Conservation (phyloP, 2,797 vertebrate species). For the Leuciscus waleckii region DNA sequence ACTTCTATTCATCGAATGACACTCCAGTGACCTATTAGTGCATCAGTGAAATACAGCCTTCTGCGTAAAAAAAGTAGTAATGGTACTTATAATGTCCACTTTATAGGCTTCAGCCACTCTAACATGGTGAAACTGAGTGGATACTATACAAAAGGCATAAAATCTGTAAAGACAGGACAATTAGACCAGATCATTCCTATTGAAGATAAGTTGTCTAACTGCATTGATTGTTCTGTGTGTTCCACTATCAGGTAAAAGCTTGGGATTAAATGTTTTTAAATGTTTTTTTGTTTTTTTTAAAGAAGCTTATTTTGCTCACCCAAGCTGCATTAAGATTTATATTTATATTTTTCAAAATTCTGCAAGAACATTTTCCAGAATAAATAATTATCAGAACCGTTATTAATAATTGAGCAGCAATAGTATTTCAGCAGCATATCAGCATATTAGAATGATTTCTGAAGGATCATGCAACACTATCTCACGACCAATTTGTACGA, state of each 20-base stretch:
- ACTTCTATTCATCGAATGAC: conserved; percentile 76
- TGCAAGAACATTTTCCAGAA: not conserved
- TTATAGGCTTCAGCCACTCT: conserved; percentile 28
- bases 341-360: not conserved
- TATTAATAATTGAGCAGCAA: not conserved
- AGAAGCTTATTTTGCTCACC: not conserved
- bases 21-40: conserved; percentile 78
- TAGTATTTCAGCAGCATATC: not conserved
- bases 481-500: too few relatives aligned
- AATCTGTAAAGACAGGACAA: not conserved
- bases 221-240: not conserved
- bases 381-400: not conserved
- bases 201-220: not conserved
- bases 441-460: not conserved
- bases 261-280: not conserved
- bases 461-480: not conserved
- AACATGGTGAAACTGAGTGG: conserved; percentile 31
- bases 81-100: conserved; percentile 34
- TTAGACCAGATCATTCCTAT: too few relatives aligned
- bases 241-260: not conserved
- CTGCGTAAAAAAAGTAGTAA: conserved; percentile 65
- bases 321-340: not conserved
- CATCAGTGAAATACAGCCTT: conserved; percentile 72
- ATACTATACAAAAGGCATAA: conserved; percentile 42
- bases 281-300: not conserved